phyloP scores from a whole-genome alignment of 2,797 vertebrate species.

The Ara ararauna region DNA sequence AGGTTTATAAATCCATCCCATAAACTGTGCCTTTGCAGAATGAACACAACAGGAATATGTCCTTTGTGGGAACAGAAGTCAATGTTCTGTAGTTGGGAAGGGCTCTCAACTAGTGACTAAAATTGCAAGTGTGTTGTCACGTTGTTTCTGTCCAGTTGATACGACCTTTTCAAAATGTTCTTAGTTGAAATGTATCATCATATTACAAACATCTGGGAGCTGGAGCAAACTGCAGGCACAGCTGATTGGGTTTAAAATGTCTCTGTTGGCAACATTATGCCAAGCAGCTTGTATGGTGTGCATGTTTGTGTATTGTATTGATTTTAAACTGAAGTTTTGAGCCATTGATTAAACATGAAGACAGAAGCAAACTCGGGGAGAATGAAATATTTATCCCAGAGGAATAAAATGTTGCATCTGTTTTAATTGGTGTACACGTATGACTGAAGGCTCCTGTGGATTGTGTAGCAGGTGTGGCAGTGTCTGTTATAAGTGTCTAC shows the following conservation, averaged over 20 bases:
- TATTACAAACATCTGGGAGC: not conserved
- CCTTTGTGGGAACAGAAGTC: not conserved
- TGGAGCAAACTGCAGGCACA: not conserved
- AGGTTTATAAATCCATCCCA: not conserved
- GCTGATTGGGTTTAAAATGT: not conserved
- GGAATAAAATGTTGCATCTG: not conserved
- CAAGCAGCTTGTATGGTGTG: not conserved
- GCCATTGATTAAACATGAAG: not conserved
- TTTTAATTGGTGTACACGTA: fast-evolving
- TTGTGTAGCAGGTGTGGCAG: fast-evolving
- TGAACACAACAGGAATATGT: not conserved
- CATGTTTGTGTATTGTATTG: not conserved
- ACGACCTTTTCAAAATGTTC: not conserved
- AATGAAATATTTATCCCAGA: not conserved
- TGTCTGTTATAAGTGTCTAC: not conserved
- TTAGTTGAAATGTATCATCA: not conserved
- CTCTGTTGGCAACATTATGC: not conserved
- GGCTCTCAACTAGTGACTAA: not conserved
- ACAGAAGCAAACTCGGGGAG: not conserved
- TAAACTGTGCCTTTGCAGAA: not conserved
- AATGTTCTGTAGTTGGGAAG: not conserved
- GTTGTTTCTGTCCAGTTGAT: not conserved
- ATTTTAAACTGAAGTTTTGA: not conserved
- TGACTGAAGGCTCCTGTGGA: not conserved
- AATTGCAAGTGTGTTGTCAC: not conserved